Evolutionary conservation across 1,140 invertebrate species (phyloP), one percentile per base, ranked within the genome.

Genomic region (Mylabris phalerata): DNA sequence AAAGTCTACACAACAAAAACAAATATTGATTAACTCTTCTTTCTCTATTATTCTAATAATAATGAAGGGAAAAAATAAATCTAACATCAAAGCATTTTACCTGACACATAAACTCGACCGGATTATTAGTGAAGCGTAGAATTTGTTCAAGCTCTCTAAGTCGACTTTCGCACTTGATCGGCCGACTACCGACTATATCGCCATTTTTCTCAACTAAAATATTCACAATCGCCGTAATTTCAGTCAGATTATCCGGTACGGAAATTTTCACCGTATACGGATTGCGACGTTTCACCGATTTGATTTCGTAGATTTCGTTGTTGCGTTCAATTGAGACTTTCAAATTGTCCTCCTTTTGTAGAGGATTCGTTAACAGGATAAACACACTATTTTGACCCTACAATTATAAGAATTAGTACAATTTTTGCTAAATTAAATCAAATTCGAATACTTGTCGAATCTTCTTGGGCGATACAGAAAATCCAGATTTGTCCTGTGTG

Each of bases 51-150:
- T 19, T 19, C 19, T 19, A 19, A 19, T 19, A 19, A 19, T 19
- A 19, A 19, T 19, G 19, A 19, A 47, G n/a, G 41, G 3, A 59
- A 49, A 55, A 44, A 24, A 44, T 24, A 9, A 27, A n/a, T 10
- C 48, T 3, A 47, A 47, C 32, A 26, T 49, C 55, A 57, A 49
- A 49, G 39, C 42, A 51, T 27, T 19, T 68, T 78, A 89, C 87
- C 80, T 90, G 89, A 63, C 90, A 91, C 84, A 93, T 89, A 67
- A 92, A 92, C 69, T 90, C 86, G 38, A 92, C 74, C 0, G 90
- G 90, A 74, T 89, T 89, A 62, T 90, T 87, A 41, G 84, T 82
- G 1, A 84, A 82, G 42, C 87, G 74, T 38, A 93, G 77, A 57
- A 93, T 79, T 66, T 90, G 87, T 71, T 92, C 90, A 55, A 93